These are phyloP conservation scores for Athrips mouffetella DNA, from an alignment of 2,888 invertebrate species.

Conservation along the genomic window DNA sequence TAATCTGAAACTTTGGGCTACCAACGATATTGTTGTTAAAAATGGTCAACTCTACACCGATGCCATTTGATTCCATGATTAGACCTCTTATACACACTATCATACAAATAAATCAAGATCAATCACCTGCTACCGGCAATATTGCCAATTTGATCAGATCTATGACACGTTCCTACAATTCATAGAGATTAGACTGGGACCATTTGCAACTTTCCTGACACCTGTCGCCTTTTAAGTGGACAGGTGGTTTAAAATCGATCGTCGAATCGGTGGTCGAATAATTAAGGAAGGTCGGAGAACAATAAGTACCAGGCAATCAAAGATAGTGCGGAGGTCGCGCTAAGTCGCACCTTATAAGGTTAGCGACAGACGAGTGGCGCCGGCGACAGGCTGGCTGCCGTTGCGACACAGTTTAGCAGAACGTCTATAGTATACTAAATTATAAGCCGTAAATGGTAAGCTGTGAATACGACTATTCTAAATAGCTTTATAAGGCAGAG, in stretches of 20 bases:
- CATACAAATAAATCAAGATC: too few relatives aligned
- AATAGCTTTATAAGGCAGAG: conserved; percentile 8
- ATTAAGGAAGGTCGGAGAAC: conserved; percentile 49
- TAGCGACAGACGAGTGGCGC: background rate
- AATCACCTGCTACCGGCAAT: background rate
- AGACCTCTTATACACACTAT: background rate
- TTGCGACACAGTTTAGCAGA: conserved; percentile 2
- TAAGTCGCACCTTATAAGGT: conserved; percentile 9
- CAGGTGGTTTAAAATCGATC: conserved; percentile 42
- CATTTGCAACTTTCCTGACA: background rate
- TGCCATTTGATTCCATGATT: background rate
- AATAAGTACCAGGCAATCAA: conserved; percentile 36
- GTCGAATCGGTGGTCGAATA: conserved; percentile 28
- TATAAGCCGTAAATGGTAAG: conserved; percentile 2
- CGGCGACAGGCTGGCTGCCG: background rate
- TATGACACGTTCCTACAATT: background rate
- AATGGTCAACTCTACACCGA: too few relatives aligned
- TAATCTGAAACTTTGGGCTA: too few relatives aligned
- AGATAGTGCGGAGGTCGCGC: conserved; percentile 9
- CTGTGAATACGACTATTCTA: conserved; percentile 5
- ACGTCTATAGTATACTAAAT: conserved; percentile 2
- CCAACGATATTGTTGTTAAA: too few relatives aligned
- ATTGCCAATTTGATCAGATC: background rate
- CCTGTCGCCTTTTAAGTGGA: background rate
- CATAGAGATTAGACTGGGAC: background rate